Conservation (phyloP, 1,140 invertebrate genomes). For the Bombus pyrosoma region DNA sequence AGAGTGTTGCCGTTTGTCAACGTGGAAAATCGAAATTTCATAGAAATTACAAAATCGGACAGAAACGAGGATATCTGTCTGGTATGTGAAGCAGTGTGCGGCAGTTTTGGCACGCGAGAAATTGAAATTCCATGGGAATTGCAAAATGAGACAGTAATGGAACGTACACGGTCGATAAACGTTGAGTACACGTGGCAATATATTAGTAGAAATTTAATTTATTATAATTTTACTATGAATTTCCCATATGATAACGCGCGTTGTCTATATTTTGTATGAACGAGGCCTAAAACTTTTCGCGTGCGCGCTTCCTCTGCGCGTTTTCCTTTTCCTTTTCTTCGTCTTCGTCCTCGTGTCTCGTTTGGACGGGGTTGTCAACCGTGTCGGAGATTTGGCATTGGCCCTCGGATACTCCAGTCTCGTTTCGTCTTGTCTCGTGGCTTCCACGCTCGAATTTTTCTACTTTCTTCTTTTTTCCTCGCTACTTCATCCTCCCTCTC, state of each 20-base stretch:
- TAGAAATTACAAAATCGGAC: background rate
- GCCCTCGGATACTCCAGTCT: slow-evolving; percentile 56
- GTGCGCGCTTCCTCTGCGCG: background rate
- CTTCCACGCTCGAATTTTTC: slow-evolving; percentile 41
- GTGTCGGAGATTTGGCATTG: slow-evolving; percentile 71
- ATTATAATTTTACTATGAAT: no score
- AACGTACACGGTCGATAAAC: no score
- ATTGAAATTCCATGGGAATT: no score
- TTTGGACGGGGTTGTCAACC: slow-evolving; percentile 73
- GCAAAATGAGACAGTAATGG: no score
- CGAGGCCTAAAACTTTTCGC: slow-evolving; percentile 51
- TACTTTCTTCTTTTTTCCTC: slow-evolving; percentile 12
- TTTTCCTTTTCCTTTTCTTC: slow-evolving; percentile 10
- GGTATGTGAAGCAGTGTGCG: no score
- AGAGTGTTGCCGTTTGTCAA: background rate
- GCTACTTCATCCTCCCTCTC: background rate
- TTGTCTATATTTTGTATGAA: slow-evolving; percentile 36
- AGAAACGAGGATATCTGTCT: background rate
- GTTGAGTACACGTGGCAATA: no score
- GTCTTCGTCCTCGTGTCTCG: slow-evolving; percentile 29
- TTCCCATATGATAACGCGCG: no score
- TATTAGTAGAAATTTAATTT: no score
- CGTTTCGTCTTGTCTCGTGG: slow-evolving; percentile 35
- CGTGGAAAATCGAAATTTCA: background rate
- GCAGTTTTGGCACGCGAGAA: no score